Conservation (phyloP, 2,888 invertebrate genomes). For the Tenodera sinensis region DNA sequence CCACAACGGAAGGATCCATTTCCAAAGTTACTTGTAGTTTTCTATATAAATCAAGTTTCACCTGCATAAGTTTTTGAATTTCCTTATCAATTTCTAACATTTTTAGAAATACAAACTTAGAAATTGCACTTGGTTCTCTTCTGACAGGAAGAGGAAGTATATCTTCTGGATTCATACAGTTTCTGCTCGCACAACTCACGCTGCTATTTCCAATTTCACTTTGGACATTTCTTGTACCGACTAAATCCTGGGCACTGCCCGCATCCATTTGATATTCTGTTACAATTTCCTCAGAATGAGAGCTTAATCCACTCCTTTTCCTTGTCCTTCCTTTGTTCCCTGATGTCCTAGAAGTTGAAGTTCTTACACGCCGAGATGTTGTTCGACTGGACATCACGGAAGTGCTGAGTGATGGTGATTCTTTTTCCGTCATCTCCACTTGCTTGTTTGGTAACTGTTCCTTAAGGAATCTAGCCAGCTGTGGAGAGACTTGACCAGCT, state of each 20-base stretch:
- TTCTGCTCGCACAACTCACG: background rate
- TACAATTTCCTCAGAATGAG: background rate
- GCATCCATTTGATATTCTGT: background rate
- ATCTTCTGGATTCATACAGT: background rate
- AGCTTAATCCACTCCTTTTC: background rate
- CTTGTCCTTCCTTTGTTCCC: background rate
- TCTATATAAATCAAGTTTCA: slow-evolving; percentile 57
- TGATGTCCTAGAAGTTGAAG: background rate
- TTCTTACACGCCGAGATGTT: background rate
- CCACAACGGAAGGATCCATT: background rate
- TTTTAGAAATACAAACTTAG: slow-evolving; percentile 48
- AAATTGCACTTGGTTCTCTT: background rate
- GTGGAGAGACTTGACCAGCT: slow-evolving; percentile 7
- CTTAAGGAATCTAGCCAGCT: slow-evolving; percentile 1
- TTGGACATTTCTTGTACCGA: background rate
- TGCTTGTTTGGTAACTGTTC: background rate
- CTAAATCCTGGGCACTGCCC: background rate
- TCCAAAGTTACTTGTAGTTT: slow-evolving; percentile 41
- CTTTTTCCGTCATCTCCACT: background rate
- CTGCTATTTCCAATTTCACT: background rate
- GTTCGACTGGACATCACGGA: background rate
- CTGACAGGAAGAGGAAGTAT: background rate
- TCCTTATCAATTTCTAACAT: slow-evolving; percentile 60
- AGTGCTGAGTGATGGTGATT: background rate
- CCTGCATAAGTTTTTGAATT: slow-evolving; percentile 54